Conservation (phyloP, 2,888 invertebrate species). For the Oeneis ivallda region DNA sequence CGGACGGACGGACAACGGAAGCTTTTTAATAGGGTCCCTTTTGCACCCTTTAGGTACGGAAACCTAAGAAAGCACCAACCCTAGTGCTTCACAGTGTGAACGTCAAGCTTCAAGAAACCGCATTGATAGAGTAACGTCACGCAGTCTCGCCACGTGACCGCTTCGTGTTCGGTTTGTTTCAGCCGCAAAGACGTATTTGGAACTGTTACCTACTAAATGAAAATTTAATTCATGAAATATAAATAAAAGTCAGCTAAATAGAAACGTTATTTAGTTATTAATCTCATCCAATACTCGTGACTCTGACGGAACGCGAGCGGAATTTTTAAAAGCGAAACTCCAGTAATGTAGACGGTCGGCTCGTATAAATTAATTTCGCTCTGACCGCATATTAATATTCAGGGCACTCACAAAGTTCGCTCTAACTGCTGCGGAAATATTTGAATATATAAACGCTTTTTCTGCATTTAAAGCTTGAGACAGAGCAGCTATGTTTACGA, state of each 20-base stretch:
- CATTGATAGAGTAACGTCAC: no score
- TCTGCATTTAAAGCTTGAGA: slow-evolving; percentile 14
- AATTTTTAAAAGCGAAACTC: slow-evolving; percentile 71
- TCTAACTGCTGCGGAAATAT: slow-evolving; percentile 72
- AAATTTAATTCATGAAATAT: not conserved
- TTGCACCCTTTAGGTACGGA: no score
- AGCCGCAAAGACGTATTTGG: not conserved
- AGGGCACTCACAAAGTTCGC: slow-evolving; percentile 75
- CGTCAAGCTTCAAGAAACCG: no score
- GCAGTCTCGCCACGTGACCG: no score
- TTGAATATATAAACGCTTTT: slow-evolving; percentile 36
- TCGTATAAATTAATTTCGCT: slow-evolving; percentile 72
- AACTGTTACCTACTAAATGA: not conserved
- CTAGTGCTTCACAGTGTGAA: no score
- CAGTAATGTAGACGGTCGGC: slow-evolving; percentile 68
- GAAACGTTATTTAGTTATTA: slow-evolving; percentile 24
- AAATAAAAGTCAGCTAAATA: slow-evolving; percentile 8
- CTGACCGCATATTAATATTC: slow-evolving; percentile 78
- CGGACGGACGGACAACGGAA: no score
- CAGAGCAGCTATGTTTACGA: not conserved
- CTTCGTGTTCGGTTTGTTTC: no score
- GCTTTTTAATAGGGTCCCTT: no score
- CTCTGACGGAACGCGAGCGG: slow-evolving; percentile 62
- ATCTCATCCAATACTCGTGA: slow-evolving; percentile 49
- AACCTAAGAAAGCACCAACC: no score